Base-by-base conservation (phyloP, 2,888 invertebrate genomes). In the Tipula helvola region DNA sequence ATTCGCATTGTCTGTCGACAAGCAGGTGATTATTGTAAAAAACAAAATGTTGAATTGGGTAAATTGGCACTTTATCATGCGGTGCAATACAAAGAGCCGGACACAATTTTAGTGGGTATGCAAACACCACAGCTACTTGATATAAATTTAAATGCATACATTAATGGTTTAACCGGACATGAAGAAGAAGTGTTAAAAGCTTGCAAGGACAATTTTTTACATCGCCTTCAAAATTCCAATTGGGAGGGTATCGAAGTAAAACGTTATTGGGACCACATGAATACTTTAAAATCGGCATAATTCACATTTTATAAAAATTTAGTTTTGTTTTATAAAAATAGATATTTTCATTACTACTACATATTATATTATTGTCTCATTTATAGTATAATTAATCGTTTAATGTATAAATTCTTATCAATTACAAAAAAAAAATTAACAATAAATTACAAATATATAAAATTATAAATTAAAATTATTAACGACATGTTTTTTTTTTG, bases 61-160 rank as follows among this genome's bases (percentile, higher is more conserved):
- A 95, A 94, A 89, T 90, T 97, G 57, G 96, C 96, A 10, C 92
- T 95, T 87, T 94, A 95, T 93, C 93, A 94, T 90, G 93, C 94
- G 0, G 90, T 95, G 84, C 92, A 92, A 88, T 93, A 95, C 89
- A 92, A 92, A 5, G 94, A 93, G 47, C 93, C 95, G 42, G 93
- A 94, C 88, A 96, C 96, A 0, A 94, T 95, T 89, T 91, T 97
- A 36, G 94, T 96, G 88, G 97, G 97, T 86, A 96, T 97, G 92
- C 95, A 94, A 90, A 95, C 93, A 89, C 91, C 92, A 86, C 90
- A 93, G 5, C 92, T 96, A 88, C 90, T 97, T 39, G 89, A 92
- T 4, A 92, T 93, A 87, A 96, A 96, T 89, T 89, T 97, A 71
- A 92, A 94, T 85, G 93, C 95, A 1, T 89, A 94, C 41, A 91